Evolutionary conservation across 2,888 invertebrate species (phyloP), one percentile per base, ranked within the genome.

Genomic region (Metalampra italica): DNA sequence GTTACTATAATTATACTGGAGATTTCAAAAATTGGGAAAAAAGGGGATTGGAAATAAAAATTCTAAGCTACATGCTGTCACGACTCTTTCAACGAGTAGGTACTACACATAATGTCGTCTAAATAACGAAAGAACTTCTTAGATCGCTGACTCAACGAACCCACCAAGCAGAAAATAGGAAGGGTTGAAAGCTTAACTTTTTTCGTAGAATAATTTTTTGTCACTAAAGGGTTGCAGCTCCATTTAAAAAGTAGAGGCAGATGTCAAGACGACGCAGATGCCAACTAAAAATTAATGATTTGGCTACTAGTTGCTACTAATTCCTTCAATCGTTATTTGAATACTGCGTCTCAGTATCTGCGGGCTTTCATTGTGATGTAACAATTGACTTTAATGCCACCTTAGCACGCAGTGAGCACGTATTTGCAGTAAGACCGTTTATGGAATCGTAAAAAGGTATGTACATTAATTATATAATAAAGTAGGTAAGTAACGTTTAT

Each of bases 251-350:
- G 52, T 57, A 57, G 53, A 64, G 67, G 79, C 87, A 86, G 87
- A 82, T 87, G 87, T 62, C 66, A 71, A 71, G 72, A 66, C 60
- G 69, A 57, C 59, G 66, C 79, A 80, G 77, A 78, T 79, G 80
- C 56, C 34, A 50, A 52, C 55, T 57, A 56, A 55, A 67, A 73
- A 81, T 79, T 81, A 82, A 82, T 83, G 72, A 78, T 72, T 69
- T 64, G 54, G 68, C 75, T 77, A 74, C 78, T 69, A 71, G 70
- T 64, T 59, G 68, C 75, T 77, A 74, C 78, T 69, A 71, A 70
- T 64, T 59, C 64, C 56, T 55, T 47, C 14, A 34, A 12, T 41
- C 29, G 34, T 5, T 56, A 64, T 66, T 52, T 47, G 37, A 36
- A 11, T 30, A 45, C 22, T 48, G 43, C 45, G 46, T 48, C 45